Evolutionary conservation across 2,888 invertebrate species (phyloP).

Genomic region (Lasioglossum calceatum): DNA sequence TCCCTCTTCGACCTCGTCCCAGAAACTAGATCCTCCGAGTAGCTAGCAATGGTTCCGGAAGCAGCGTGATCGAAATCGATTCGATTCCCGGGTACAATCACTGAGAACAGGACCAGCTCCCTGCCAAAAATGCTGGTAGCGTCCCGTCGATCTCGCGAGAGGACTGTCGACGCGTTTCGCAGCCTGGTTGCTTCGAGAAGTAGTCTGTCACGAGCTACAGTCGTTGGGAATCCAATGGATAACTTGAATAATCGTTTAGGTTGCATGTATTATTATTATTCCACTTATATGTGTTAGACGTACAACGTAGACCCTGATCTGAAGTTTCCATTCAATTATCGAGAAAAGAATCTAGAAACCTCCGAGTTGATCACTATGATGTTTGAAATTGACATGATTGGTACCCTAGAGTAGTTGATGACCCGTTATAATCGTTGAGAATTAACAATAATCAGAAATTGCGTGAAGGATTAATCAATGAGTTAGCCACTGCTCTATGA

Average conservation of each 20-base stretch:
- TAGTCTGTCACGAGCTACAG: neutral
- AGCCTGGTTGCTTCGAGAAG: neutral
- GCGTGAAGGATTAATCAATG: no score
- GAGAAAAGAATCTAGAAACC: neutral
- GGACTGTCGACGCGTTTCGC: neutral
- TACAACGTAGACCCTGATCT: neutral
- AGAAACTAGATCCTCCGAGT: slow-evolving; percentile 74
- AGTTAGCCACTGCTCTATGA: no score
- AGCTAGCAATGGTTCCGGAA: neutral
- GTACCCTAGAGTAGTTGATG: no score
- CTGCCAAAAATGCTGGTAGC: neutral
- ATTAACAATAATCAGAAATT: no score
- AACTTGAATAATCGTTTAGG: neutral
- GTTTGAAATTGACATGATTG: neutral
- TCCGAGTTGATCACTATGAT: neutral
- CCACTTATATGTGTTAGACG: neutral
- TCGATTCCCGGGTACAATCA: neutral
- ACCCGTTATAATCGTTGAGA: neutral
- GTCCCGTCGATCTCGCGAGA: neutral
- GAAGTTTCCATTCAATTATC: neutral
- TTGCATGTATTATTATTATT: neutral
- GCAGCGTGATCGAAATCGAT: neutral
- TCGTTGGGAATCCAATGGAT: neutral
- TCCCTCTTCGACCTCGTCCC: slow-evolving; percentile 76
- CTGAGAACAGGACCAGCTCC: neutral